phyloP scores from a whole-genome alignment of 2,797 vertebrate genomes.

The Pristis pectinata region DNA sequence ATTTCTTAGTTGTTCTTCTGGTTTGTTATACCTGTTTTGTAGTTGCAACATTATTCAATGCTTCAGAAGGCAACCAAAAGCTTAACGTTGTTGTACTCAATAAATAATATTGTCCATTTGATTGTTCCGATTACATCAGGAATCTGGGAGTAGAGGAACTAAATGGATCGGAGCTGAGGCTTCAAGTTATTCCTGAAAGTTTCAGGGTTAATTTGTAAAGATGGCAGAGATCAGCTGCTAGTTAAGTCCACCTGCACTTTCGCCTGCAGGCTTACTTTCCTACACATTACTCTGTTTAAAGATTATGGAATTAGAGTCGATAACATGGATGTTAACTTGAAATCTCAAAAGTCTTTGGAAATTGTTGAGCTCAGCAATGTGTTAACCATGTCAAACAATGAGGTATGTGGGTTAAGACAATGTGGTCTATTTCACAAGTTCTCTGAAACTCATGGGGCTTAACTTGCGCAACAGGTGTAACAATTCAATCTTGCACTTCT shows the following conservation, averaged over 20 bases:
- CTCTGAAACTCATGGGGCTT: background rate
- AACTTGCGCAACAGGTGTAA: background rate
- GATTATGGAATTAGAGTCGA: slow-evolving; percentile 1
- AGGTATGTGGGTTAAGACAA: background rate
- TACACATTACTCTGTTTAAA: background rate
- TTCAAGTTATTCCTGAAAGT: background rate
- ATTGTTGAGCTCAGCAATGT: background rate
- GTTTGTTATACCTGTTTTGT: background rate
- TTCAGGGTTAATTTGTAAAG: background rate
- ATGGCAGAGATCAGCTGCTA: background rate
- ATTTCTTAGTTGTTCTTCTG: background rate
- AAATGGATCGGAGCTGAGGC: background rate
- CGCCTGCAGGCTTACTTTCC: background rate
- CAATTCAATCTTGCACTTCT: background rate
- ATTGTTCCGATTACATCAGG: background rate
- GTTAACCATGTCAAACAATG: background rate
- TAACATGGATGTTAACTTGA: background rate
- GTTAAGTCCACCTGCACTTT: background rate
- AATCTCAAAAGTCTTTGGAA: background rate
- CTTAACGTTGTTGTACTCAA: background rate
- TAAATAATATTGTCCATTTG: background rate
- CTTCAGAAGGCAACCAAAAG: background rate
- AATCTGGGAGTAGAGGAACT: background rate
- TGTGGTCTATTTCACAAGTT: background rate
- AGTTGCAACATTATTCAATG: background rate